Evolutionary conservation across 1,140 invertebrate species (phyloP), one percentile per base, ranked within the genome.

Genomic region (Polypedilum vanderplanki): DNA sequence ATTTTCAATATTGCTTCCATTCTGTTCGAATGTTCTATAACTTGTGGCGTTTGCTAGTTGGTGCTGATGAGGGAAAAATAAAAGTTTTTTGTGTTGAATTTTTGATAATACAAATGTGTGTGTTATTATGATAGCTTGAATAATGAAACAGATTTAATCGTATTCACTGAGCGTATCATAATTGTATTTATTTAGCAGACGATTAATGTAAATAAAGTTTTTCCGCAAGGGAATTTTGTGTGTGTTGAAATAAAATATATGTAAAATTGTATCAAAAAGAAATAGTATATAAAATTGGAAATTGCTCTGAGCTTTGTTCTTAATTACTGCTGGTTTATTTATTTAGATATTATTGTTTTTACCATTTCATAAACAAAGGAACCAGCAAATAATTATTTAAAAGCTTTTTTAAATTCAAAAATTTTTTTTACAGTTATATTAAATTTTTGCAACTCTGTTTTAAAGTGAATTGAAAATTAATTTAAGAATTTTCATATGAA

Each of bases 181-280:
- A 57, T 57, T 57, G 46, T 57, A 57, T 57, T 57, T 57, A 57
- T 57, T 57, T 57, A n/a, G 46, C 46, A n/a, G 46, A 33, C 46
- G 46, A 57, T 57, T 57, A 57, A 57, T 57, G 46, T 57, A 57
- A 57, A 57, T 57, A 57, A 57, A 57, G 9, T 57, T 57, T 57
- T 57, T 57, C 46, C 46, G n/a, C 46, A 15, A 57, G 46, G 46
- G 46, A 57, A n/a, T 57, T 46, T 41, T 46, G 41, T 46, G 9
- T 2, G 1, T 15, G 41, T 10, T 46, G 41, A 57, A 57, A 57
- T 12, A 4, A 57, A 15, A 57, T 57, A 15, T 12, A 57, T 57
- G 7, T 57, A 57, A 4, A 46, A 33, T 33, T 3, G 5, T 33
- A 33, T 33, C 24, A 33, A 5, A 33, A 5, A 33, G 24, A 33